Percentiles rank a stretch among this genome's conserved stretches.
Evolutionary conservation across 2,113 vertebrate species (phyloP).

Genomic region (Zosterops lateralis): DNA sequence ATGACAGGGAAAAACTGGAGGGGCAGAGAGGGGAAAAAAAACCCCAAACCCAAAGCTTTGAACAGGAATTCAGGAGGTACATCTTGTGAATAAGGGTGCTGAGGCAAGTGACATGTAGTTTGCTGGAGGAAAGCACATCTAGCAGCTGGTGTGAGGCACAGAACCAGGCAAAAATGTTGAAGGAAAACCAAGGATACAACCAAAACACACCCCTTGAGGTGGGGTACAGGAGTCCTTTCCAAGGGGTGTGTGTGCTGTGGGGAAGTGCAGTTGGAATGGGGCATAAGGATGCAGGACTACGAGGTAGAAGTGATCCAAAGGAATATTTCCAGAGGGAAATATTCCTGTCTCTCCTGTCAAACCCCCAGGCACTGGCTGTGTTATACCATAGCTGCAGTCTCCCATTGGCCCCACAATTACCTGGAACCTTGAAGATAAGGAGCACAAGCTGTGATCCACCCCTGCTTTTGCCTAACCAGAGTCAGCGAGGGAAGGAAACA

Average conservation of each 20-base stretch:
- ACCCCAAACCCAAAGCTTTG: background rate
- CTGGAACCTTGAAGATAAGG: background rate
- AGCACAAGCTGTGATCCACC: background rate
- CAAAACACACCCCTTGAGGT: rapidly evolving
- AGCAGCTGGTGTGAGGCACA: background rate
- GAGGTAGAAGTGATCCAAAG: background rate
- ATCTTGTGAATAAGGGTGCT: background rate
- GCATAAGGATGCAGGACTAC: background rate
- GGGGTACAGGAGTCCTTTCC: background rate
- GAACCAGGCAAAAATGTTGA: background rate
- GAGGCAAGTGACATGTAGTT: background rate
- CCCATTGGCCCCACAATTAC: background rate
- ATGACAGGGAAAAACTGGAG: background rate
- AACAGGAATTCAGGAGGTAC: background rate
- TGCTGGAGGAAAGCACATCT: background rate
- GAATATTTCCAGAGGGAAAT: background rate
- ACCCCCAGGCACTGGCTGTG: rapidly evolving
- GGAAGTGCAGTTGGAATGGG: background rate
- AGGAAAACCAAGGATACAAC: background rate
- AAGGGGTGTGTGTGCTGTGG: rapidly evolving
- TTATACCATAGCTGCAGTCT: rapidly evolving
- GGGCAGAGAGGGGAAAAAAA: rapidly evolving
- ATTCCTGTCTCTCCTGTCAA: background rate
- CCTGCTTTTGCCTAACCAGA: background rate
- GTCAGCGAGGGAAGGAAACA: background rate